phyloP scores from a whole-genome alignment of 2,888 invertebrate species.

The Epinotia nisella region DNA sequence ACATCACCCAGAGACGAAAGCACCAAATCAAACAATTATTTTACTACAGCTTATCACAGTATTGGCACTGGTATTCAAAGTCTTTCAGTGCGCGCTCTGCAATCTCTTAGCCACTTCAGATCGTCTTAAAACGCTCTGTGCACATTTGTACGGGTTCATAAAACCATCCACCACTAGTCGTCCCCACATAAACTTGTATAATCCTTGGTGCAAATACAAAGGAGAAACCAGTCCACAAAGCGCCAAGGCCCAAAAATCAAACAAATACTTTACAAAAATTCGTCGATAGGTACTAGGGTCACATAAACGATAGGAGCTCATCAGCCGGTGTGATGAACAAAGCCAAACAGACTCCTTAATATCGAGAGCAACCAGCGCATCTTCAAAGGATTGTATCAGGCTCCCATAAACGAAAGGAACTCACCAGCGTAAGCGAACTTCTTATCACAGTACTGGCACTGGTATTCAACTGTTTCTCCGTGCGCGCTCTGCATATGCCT shows the following conservation, averaged over 20 bases:
- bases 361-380: background rate
- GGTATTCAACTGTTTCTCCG: background rate
- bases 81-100: too few relatives aligned
- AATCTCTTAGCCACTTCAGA: too few relatives aligned
- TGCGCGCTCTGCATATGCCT: constrained; percentile 25
- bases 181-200: too few relatives aligned
- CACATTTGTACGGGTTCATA: too few relatives aligned
- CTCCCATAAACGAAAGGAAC: constrained; percentile 3
- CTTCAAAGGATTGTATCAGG: constrained; percentile 5
- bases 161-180: too few relatives aligned
- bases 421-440: constrained; percentile 35
- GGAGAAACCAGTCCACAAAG: too few relatives aligned
- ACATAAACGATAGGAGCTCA: constrained; percentile 1
- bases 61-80: too few relatives aligned
- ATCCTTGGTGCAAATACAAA: too few relatives aligned
- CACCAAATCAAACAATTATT: too few relatives aligned
- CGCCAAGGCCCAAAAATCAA: background rate
- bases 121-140: too few relatives aligned
- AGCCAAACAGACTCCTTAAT: background rate
- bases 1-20: too few relatives aligned
- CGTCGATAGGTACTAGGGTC: background rate
- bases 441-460: constrained; percentile 31
- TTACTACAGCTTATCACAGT: too few relatives aligned
- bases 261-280: background rate
- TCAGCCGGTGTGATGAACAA: background rate